Conservation (phyloP, 1,140 invertebrate species). For the Brachionus koreanus region DNA sequence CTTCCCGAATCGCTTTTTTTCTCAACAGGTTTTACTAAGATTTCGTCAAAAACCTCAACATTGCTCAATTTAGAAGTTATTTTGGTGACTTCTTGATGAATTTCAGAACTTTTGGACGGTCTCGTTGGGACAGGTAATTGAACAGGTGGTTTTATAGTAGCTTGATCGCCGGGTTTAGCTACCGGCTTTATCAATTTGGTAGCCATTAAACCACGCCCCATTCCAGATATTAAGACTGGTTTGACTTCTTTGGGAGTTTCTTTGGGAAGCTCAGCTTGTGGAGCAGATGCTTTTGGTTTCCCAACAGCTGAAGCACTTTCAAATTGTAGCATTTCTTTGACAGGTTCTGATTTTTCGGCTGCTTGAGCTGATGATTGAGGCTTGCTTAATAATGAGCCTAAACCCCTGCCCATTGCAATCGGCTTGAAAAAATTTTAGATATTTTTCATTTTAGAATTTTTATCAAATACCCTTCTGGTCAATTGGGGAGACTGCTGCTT, state of each 20-base stretch:
- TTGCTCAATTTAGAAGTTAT: neutral
- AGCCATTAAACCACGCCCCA: neutral
- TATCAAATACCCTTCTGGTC: neutral
- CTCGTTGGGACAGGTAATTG: neutral
- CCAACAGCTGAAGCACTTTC: neutral
- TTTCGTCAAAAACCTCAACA: neutral
- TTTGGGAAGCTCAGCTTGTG: neutral
- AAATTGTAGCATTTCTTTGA: neutral
- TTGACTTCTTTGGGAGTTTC: neutral
- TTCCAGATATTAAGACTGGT: neutral
- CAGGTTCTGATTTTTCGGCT: neutral
- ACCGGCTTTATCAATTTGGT: neutral
- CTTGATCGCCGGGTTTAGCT: neutral
- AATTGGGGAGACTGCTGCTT: neutral
- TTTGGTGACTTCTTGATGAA: neutral
- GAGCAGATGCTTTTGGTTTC: neutral
- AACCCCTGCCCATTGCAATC: neutral
- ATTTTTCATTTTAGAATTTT: neutral
- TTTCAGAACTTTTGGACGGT: neutral
- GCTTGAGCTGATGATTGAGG: neutral
- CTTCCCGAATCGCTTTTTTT: conserved; percentile 25
- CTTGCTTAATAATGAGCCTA: neutral
- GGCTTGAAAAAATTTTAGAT: neutral
- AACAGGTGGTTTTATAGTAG: neutral
- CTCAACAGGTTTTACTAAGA: neutral